Evolutionary conservation across 2,888 invertebrate species (phyloP), one percentile per base, ranked within the genome.

Genomic region (Agapostemon virescens): DNA sequence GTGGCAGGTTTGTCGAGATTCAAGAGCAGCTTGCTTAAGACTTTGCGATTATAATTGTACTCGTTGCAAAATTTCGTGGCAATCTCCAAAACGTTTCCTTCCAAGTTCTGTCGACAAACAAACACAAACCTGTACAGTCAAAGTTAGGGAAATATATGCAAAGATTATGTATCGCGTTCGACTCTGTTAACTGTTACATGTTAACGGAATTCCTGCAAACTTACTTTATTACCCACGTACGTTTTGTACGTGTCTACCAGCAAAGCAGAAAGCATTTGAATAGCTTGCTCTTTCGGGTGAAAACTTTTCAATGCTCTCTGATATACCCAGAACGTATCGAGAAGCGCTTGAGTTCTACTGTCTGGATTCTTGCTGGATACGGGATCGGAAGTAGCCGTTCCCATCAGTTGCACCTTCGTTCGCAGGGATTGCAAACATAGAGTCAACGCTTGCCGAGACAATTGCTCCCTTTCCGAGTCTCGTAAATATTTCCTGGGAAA

Each of bases 391-490:
- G 86, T 88, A 7, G 85, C 90, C 11, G 90, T 90, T 7, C 92
- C 87, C 79, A 93, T 88, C 66, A 92, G 91, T 55, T 95, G 94
- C 30, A 96, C 93, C 88, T 95, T 95, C 6, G 95, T 95, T 82
- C 96, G 94, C 81, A 96, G 92, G 52, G 96, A 95, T 90, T 96
- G 96, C 13, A 95, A 93, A 86, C 96, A 96, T 83, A 96, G 94
- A 0, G 95, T 95, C 82, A 97, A 94, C 0, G 98, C 97, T 93
- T 97, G 96, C 76, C 96, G 95, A 0, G 96, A 96, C 76, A 98
- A 93, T 88, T 96, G 96, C 87, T 96, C 95, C 76, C 98, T 95
- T 91, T 98, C 98, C 1, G 95, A 95, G 91, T 98, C 97, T 52
- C 97, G 95, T 78, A 98, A 94, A 92, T 98, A 98, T 89, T 96